Conservation (phyloP, 2,888 invertebrate species). For the Phasia obesa region DNA sequence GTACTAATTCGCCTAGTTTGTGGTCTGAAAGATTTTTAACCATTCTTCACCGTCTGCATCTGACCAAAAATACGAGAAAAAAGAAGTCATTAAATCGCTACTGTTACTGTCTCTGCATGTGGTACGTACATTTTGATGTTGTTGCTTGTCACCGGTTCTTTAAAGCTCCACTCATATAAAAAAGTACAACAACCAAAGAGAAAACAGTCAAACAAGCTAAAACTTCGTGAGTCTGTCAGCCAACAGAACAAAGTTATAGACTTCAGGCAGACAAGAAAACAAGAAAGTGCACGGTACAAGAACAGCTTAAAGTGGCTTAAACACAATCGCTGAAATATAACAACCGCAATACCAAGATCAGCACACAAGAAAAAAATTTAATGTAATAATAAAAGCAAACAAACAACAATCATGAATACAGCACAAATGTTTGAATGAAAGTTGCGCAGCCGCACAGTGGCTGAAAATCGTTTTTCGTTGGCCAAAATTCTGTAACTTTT, state of each 20-base stretch:
- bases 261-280: slow-evolving; percentile 67
- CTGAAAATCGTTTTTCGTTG: no score
- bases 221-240: slow-evolving; percentile 24
- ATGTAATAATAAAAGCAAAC: slow-evolving; percentile 19
- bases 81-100: slow-evolving; percentile 55
- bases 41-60: slow-evolving; percentile 61
- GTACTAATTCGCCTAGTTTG: slow-evolving; percentile 61
- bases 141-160: slow-evolving; percentile 64
- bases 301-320: slow-evolving; percentile 62
- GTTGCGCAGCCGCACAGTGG: slow-evolving; percentile 47
- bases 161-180: slow-evolving; percentile 43
- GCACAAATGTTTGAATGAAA: slow-evolving; percentile 58
- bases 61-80: slow-evolving; percentile 51
- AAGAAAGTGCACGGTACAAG: slow-evolving; percentile 76
- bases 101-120: slow-evolving; percentile 46
- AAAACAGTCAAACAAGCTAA: slow-evolving; percentile 29
- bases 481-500: no score
- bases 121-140: slow-evolving; percentile 17
- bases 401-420: slow-evolving; percentile 27
- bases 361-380: slow-evolving; percentile 7
- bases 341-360: slow-evolving; percentile 51
- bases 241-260: slow-evolving; percentile 31
- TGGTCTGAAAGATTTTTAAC: slow-evolving; percentile 64
- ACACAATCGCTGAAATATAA: slow-evolving; percentile 52
- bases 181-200: slow-evolving; percentile 3